phyloP scores from a whole-genome alignment of 2,888 invertebrate species.

The Troilus luridus region DNA sequence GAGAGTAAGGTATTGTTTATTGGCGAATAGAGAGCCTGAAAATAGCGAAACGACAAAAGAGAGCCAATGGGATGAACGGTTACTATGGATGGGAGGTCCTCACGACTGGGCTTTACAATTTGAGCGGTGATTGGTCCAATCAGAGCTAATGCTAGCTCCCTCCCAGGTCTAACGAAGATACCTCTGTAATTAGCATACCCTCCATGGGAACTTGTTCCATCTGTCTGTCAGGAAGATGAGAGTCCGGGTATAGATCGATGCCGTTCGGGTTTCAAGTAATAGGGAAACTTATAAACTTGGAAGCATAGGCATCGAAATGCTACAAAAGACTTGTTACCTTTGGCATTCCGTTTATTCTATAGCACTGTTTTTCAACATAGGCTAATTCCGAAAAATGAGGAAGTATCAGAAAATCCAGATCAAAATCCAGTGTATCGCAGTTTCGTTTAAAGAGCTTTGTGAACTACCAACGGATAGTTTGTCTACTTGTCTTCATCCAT shows the following conservation, averaged over 20 bases:
- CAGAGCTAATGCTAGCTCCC: constrained; percentile 50
- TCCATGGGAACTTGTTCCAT: constrained; percentile 45
- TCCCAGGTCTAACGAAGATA: constrained; percentile 42
- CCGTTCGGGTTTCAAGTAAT: neutral
- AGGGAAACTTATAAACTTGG: neutral
- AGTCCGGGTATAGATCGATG: neutral
- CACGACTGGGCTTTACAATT: constrained; percentile 49
- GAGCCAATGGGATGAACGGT: constrained; percentile 36
- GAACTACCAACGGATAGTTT: too few species aligned
- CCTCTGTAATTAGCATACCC: constrained; percentile 41
- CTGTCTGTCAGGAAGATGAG: constrained; percentile 21
- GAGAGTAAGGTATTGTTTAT: neutral
- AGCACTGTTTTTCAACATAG: too few species aligned
- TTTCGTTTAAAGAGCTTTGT: too few species aligned
- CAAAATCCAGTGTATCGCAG: too few species aligned
- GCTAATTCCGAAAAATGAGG: too few species aligned
- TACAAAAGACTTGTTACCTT: neutral
- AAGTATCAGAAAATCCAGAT: too few species aligned
- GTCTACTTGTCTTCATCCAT: too few species aligned
- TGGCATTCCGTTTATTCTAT: too few species aligned
- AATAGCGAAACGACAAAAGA: constrained; percentile 36
- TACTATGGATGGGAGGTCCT: constrained; percentile 44
- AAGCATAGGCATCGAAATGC: neutral
- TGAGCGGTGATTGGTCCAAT: constrained; percentile 50
- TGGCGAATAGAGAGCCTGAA: neutral